These are phyloP conservation scores for Periphyllus acericola DNA, from an alignment of 2,888 invertebrate species.

Conservation along the genomic window DNA sequence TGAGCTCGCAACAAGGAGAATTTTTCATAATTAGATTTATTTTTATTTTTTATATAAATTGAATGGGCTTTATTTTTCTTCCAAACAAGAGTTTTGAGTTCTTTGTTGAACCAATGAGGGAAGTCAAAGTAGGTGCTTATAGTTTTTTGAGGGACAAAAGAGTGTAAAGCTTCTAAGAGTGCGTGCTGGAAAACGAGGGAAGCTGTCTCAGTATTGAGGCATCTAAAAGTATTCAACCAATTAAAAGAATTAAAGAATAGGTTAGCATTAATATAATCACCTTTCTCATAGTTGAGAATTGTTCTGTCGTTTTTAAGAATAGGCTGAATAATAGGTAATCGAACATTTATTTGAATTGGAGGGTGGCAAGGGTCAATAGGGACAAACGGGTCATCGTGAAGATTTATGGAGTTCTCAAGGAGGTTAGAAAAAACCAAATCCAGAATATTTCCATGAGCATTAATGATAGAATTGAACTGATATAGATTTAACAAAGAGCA, in stretches of 20 bases:
- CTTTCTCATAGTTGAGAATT: constrained; percentile 64
- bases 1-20: not conserved
- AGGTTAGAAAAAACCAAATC: constrained; percentile 39
- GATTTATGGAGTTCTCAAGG: not conserved
- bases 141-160: not conserved
- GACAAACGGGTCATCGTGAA: constrained; percentile 4
- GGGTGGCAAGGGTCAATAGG: constrained; percentile 20
- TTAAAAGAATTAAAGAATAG: constrained; percentile 28
- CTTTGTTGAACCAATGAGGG: constrained; percentile 12
- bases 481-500: not conserved
- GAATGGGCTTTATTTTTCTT: constrained; percentile 24
- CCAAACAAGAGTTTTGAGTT: constrained; percentile 20
- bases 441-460: constrained; percentile 17
- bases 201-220: not conserved
- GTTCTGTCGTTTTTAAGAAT: constrained; percentile 21
- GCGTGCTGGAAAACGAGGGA: not conserved
- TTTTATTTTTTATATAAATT: constrained; percentile 26
- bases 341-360: constrained; percentile 29
- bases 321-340: not conserved
- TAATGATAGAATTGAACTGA: constrained; percentile 7
- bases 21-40: not conserved
- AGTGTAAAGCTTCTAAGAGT: not conserved
- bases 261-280: constrained; percentile 14
- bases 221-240: constrained; percentile 11
- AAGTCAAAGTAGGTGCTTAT: not conserved